A percentile compares a stretch with the other conserved stretches of the same genome.
These are phyloP conservation scores for Eremobia ochroleuca DNA, from an alignment of 2,888 invertebrate genomes.

Conservation along the genomic window DNA sequence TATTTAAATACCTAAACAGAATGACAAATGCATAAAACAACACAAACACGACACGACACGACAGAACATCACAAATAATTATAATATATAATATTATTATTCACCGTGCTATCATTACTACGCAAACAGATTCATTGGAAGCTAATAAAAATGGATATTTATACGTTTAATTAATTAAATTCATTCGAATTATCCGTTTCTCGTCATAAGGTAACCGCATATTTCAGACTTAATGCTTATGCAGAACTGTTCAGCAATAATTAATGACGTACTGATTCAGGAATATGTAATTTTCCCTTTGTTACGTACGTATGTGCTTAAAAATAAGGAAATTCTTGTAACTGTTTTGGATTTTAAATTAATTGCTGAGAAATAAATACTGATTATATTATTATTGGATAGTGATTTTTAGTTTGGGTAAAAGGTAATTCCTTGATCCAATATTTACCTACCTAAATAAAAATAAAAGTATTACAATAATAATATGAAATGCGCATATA, in stretches of 20 bases:
- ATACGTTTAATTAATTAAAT: conserved; percentile 38
- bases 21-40: not conserved
- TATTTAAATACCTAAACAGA: not conserved
- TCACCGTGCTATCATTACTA: conserved; percentile 38
- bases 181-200: conserved; percentile 25
- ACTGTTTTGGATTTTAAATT: not conserved
- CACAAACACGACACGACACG: too few species aligned
- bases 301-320: not conserved
- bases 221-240: conserved; percentile 19
- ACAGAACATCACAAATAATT: conserved; percentile 8
- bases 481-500: too few species aligned
- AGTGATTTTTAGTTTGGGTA: not conserved
- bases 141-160: conserved; percentile 46
- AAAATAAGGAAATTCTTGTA: not conserved
- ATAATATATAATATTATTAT: too few species aligned
- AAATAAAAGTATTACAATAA: not conserved
- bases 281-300: conserved; percentile 20
- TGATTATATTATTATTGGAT: not conserved
- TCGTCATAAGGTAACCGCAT: conserved; percentile 41
- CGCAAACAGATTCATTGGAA: conserved; percentile 61
- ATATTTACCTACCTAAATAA: not conserved
- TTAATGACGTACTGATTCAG: conserved; percentile 21
- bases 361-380: not conserved
- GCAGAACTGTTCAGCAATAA: conserved; percentile 5
- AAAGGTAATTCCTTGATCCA: not conserved